Evolutionary conservation across 2,888 invertebrate species (phyloP).

Genomic region (Acanthoscelides obtectus): DNA sequence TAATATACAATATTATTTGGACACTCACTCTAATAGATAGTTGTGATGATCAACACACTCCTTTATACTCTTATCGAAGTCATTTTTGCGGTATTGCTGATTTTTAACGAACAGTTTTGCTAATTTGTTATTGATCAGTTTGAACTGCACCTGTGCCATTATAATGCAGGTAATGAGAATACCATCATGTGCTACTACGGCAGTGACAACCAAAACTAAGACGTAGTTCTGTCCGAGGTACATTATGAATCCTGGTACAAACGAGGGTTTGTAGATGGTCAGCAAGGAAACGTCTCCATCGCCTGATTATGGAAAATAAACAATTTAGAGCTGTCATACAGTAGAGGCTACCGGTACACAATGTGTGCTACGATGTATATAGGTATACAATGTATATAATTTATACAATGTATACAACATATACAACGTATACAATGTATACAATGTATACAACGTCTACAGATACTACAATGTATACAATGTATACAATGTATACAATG

Average conservation of each 20-base stretch:
- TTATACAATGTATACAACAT: too few relatives aligned
- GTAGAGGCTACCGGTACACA: too few relatives aligned
- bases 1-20: background rate
- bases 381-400: too few relatives aligned
- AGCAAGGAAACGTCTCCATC: background rate
- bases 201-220: background rate
- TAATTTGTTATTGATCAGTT: background rate
- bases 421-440: too few relatives aligned
- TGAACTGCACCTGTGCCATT: background rate
- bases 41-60: background rate
- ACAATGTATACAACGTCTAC: too few relatives aligned
- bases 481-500: too few relatives aligned
- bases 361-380: too few relatives aligned
- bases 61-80: background rate
- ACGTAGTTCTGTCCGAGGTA: background rate
- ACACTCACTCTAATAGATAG: background rate
- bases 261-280: background rate
- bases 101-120: background rate
- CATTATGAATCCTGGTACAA: background rate
- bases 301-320: background rate
- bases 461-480: too few relatives aligned
- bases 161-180: background rate
- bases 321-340: too few relatives aligned
- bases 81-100: background rate
- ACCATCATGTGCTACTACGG: background rate